A percentile compares a stretch with the other conserved stretches of the same genome.
Evolutionary conservation across 2,888 invertebrate species (phyloP).

Genomic region (Tetragonula carbonaria): DNA sequence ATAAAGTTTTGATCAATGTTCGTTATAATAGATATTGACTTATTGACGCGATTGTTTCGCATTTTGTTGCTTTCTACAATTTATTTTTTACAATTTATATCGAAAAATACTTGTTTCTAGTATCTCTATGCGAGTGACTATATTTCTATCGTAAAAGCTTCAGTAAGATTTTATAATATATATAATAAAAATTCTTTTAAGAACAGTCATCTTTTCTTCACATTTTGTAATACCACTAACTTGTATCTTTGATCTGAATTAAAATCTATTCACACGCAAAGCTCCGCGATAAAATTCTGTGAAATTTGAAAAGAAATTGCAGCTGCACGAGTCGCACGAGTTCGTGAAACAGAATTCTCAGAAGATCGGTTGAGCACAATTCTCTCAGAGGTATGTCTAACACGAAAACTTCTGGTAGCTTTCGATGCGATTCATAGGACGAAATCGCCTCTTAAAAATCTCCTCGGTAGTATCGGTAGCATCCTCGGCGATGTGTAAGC

Average conservation of each 20-base stretch:
- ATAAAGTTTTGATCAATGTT: neutral
- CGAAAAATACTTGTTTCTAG: neutral
- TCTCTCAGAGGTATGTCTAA: conserved; percentile 8
- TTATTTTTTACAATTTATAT: neutral
- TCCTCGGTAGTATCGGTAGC: conserved; percentile 1
- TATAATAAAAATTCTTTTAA: neutral
- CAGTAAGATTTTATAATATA: neutral
- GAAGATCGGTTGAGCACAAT: neutral
- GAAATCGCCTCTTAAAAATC: conserved; percentile 15
- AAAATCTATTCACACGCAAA: neutral
- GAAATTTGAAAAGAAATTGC: neutral
- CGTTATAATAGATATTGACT: too few relatives aligned
- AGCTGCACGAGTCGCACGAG: neutral
- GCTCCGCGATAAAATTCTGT: neutral
- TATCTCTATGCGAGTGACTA: neutral
- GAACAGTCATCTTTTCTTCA: neutral
- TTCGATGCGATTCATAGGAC: neutral
- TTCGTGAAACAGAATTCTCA: neutral
- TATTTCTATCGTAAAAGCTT: neutral
- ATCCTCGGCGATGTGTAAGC: neutral
- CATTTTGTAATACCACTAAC: neutral
- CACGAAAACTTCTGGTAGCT: neutral
- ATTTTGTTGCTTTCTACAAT: neutral
- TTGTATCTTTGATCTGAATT: neutral
- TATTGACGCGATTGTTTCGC: neutral